Evolutionary conservation across 1,140 invertebrate species (phyloP).

Genomic region (Cepaea nemoralis): DNA sequence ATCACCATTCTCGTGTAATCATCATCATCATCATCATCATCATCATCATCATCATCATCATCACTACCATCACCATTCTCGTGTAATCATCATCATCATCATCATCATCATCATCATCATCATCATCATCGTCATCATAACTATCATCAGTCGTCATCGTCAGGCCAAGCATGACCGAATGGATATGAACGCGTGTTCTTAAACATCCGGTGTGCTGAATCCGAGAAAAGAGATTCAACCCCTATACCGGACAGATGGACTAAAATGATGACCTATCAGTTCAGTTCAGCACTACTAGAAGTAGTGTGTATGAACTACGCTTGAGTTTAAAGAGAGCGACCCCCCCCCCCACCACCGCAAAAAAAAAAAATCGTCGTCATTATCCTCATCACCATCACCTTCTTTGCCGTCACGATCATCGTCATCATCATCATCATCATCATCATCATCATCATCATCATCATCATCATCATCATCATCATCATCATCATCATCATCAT

Average conservation of each 20-base stretch:
- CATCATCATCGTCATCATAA: constrained; percentile 21
- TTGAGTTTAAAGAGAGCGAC: too few relatives aligned
- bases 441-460: constrained; percentile 15
- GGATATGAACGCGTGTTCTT: too few relatives aligned
- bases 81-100: constrained; percentile 16
- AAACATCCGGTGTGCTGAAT: too few relatives aligned
- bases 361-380: neutral
- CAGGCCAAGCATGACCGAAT: too few relatives aligned
- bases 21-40: neutral
- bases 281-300: too few relatives aligned
- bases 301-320: too few relatives aligned
- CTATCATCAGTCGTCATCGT: too few relatives aligned
- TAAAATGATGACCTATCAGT: too few relatives aligned
- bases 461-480: constrained; percentile 19
- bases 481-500: constrained; percentile 16
- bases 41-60: constrained; percentile 23
- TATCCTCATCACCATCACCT: constrained; percentile 1
- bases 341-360: neutral
- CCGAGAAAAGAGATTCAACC: too few relatives aligned
- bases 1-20: neutral
- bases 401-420: neutral
- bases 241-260: too few relatives aligned
- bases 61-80: constrained; percentile 19
- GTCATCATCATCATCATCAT: constrained; percentile 9
- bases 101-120: constrained; percentile 28